Conservation (phyloP, 2,113 vertebrate genomes). For the Scomber scombrus region DNA sequence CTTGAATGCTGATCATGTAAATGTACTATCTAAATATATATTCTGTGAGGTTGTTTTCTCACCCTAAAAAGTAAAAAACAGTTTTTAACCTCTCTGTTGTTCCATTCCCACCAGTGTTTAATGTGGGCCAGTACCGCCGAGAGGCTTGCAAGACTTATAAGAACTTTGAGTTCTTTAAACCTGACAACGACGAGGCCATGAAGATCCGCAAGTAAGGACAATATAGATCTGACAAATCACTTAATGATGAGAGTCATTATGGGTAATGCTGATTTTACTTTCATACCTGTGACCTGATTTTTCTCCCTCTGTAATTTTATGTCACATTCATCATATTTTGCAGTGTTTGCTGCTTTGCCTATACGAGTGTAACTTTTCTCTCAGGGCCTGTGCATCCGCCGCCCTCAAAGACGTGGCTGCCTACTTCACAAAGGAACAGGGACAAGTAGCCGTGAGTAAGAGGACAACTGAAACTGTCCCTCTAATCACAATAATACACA, state of each 20-base stretch:
- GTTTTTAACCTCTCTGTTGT: conserved; percentile 1
- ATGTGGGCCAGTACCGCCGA: conserved; percentile 93
- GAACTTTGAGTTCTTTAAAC: conserved; percentile 92
- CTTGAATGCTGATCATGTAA: background rate
- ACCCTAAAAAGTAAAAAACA: too few species aligned
- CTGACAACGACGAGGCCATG: conserved; percentile 91
- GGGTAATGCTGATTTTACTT: background rate
- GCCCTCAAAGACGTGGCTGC: conserved; percentile 88
- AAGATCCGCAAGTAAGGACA: conserved; percentile 88
- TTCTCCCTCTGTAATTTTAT: background rate
- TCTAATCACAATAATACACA: conserved; percentile 13
- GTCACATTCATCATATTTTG: background rate
- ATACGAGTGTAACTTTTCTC: conserved; percentile 34
- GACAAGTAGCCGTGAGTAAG: conserved; percentile 91
- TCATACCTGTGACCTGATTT: background rate
- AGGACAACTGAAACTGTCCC: conserved; percentile 46
- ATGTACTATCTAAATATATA: too few species aligned
- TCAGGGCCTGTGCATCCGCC: conserved; percentile 89
- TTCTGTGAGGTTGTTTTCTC: too few species aligned
- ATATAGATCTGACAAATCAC: background rate
- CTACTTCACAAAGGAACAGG: conserved; percentile 87
- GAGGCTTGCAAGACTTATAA: conserved; percentile 90
- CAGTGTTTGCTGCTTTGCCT: conserved; percentile 7
- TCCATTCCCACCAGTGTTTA: conserved; percentile 86
- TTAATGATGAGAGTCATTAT: background rate